Evolutionary conservation across 2,113 vertebrate genomes (phyloP).

Genomic region (Atractosteus spatula): DNA sequence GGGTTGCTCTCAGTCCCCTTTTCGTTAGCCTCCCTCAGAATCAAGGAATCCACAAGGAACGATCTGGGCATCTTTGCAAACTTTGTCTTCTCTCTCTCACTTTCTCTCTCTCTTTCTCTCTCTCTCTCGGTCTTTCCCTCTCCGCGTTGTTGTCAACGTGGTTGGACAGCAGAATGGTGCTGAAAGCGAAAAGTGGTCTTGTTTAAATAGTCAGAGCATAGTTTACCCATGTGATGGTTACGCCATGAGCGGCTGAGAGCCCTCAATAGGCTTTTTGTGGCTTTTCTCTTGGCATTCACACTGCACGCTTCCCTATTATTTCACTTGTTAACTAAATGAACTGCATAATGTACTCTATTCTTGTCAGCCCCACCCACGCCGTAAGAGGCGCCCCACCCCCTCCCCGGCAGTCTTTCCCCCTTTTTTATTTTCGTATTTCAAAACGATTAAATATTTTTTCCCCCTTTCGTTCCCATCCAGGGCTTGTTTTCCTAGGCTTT

Average conservation of each 20-base stretch:
- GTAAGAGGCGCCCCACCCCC: conserved; percentile 81
- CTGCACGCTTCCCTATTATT: conserved; percentile 98
- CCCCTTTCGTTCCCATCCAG: too few relatives aligned
- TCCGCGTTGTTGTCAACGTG: conserved; percentile 47
- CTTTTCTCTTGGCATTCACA: conserved; percentile 96
- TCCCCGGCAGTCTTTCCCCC: conserved; percentile 63
- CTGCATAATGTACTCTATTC: conserved; percentile 99
- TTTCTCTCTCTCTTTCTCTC: not conserved
- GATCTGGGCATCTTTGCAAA: conserved; percentile 84
- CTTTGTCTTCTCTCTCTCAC: not conserved
- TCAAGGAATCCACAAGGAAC: conserved; percentile 95
- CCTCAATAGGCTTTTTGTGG: conserved; percentile 96
- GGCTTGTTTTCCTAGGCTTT: too few relatives aligned
- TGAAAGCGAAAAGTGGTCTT: conserved; percentile 74
- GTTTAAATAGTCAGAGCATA: conserved; percentile 84
- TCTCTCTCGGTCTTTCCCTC: not conserved
- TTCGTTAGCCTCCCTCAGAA: conserved; percentile 85
- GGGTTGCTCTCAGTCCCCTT: conserved; percentile 80
- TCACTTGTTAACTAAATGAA: conserved; percentile 99
- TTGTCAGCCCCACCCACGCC: conserved; percentile 98
- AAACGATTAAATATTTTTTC: too few relatives aligned
- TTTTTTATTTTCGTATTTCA: conserved; percentile 67
- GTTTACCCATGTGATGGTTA: conserved; percentile 88
- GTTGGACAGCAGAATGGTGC: conserved; percentile 93
- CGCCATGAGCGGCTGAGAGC: conserved; percentile 78